Percentiles rank a stretch among this genome's conserved stretches.
These are phyloP conservation scores for Bagarius yarrelli DNA, from an alignment of 2,113 vertebrate genomes.

Conservation along the genomic window DNA sequence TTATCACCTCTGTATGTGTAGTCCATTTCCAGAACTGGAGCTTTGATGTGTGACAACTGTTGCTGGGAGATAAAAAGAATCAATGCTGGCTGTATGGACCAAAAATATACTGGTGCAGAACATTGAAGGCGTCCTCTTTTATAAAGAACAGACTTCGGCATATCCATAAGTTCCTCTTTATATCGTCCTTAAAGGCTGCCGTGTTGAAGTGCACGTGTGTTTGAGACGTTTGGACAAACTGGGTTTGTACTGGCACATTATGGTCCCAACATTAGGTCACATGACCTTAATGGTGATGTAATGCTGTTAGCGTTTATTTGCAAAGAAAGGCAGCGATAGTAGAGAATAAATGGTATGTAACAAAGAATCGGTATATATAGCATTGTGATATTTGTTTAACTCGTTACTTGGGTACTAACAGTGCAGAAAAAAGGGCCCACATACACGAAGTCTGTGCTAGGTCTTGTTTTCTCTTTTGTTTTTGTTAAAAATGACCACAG, in stretches of 20 bases:
- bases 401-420: neutral
- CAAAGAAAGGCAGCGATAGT: neutral
- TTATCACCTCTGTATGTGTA: neutral
- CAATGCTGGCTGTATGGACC: slow-evolving; percentile 26
- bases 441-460: neutral
- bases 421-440: neutral
- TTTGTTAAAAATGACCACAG: neutral
- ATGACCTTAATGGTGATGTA: neutral
- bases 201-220: slow-evolving; percentile 42
- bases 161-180: neutral
- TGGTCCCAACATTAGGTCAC: neutral
- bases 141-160: slow-evolving; percentile 30
- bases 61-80: slow-evolving; percentile 20
- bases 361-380: neutral
- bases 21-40: slow-evolving; percentile 1
- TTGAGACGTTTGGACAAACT: neutral
- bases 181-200: slow-evolving; percentile 20
- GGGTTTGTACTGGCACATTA: slow-evolving; percentile 11
- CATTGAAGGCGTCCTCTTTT: slow-evolving; percentile 20
- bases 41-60: slow-evolving; percentile 22
- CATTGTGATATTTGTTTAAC: neutral
- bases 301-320: neutral
- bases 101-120: slow-evolving; percentile 11
- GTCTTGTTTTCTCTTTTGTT: neutral
- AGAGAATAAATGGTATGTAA: neutral